Base-by-base conservation (phyloP, 2,888 invertebrate species). In the Formica aserva region DNA sequence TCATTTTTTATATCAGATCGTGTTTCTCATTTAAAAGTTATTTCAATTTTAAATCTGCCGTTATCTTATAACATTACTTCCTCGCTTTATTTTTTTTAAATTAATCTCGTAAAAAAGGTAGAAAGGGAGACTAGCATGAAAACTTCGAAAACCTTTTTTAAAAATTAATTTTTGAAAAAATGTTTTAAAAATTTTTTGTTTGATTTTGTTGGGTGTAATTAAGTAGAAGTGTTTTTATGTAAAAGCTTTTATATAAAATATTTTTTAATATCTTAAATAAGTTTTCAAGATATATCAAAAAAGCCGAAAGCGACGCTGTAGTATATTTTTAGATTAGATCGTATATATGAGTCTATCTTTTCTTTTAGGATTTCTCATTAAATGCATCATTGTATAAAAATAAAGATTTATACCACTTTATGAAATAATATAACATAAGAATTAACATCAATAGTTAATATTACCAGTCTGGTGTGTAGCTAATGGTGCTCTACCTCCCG, bases 381-480 rank as follows among this genome's bases (percentile, higher is more conserved):
- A 55, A 55, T 1, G 9, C 11, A 55, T 52, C 6, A 48, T 18
- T 52, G 0, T 9, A 52, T 52, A 52, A 22, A 55, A 22, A 55
- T 55, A 6, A 48, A 18, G 6, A 48, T 48, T 48, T 48, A 18
- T 48, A 48, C 32, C 35, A 69, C 22, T 35, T 55, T 35, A 22
- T 26, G 2, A 72, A 3, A 1, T 4, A 29, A 60, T 5, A 8
- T n/a, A 29, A 60, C 5, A 62, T 5, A 18, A 60, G 5, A 41
- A 62, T 3, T n/a, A 15, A 60, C 4, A 1, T 41, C 5, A 5
- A 71, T 22, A 35, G 2, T 38, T 60, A 41, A 38, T 26, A 29
- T 77, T 89, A 93, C 94, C 92, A 76, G 93, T 90, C 82, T 93
- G 94, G 87, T 94, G 94, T 1, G 94, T 90, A 4, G 94, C 90